phyloP scores from a whole-genome alignment of 2,888 invertebrate genomes.

The Junonia oenone region DNA sequence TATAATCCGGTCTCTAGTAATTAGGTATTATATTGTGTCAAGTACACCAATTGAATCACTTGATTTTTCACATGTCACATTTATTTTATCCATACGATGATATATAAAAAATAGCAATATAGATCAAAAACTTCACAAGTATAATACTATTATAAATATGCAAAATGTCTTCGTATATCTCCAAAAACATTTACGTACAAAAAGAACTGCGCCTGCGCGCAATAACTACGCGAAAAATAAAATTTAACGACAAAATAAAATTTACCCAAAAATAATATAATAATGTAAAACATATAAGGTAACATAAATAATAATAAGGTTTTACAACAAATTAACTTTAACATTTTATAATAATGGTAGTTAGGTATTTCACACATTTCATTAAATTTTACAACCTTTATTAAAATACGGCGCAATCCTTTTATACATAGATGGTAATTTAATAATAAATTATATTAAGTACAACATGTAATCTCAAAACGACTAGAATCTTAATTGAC shows the following conservation, averaged over 20 bases:
- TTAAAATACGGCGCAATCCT: slow-evolving; percentile 1
- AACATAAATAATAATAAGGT: too few relatives aligned
- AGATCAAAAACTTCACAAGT: slow-evolving; percentile 9
- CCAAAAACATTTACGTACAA: not conserved
- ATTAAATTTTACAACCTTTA: not conserved
- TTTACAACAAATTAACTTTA: too few relatives aligned
- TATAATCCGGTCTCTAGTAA: too few relatives aligned
- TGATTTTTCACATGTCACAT: too few relatives aligned
- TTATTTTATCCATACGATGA: not conserved
- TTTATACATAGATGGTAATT: slow-evolving; percentile 11
- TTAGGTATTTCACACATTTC: too few relatives aligned
- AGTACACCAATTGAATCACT: too few relatives aligned
- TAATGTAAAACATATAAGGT: too few relatives aligned
- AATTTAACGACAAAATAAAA: not conserved
- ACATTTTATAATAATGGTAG: too few relatives aligned
- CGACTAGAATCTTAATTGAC: slow-evolving; percentile 72
- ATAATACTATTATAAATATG: slow-evolving; percentile 12
- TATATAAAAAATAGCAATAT: not conserved
- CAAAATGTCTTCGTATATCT: slow-evolving; percentile 16
- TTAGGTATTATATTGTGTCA: too few relatives aligned
- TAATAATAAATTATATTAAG: slow-evolving; percentile 36
- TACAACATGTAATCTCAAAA: slow-evolving; percentile 58
- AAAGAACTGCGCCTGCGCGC: not conserved
- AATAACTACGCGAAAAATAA: too few relatives aligned
- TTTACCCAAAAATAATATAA: too few relatives aligned